Base-by-base conservation (phyloP, 2,113 vertebrate genomes). In the Xenus cinereus region DNA sequence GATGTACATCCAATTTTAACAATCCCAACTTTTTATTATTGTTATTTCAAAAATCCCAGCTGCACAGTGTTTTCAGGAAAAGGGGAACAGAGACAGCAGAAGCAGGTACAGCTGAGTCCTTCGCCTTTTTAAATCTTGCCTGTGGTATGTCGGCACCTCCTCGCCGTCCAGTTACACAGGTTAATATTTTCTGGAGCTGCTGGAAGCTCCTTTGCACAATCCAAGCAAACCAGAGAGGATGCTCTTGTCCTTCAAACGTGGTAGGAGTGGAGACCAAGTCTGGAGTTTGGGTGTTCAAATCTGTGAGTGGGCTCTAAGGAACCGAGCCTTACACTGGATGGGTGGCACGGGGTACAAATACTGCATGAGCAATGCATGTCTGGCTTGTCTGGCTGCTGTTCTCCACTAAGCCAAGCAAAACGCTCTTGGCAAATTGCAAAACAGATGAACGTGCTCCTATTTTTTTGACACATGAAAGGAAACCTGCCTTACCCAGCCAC, bases 1-100 rank as follows among this genome's bases (percentile, higher is more conserved):
- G 59, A 90, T 90, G 63, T 68, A 13, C 39, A 53, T 92, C 82
- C 93, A 95, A 68, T 84, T 92, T 81, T 67, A 95, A 71, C 37
- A 78, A 90, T 92, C 68, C 79, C 30, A 78, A 18, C 4, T 64
- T 85, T 89, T 95, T 90, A 86, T 81, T 94, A 75, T 67, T 90
- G 37, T 64, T 95, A 78, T 89, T 93, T 93, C 48, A 73, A 96
- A 89, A 92, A 39, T 78, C 60, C 56, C 88, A 96, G 83, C 85
- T 92, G 79, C 67, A 27, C 14, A 30, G 32, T 54, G 27, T 63
- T 89, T 84, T 94, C 50, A 72, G 74, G 48, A 72, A 84, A 79
- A 87, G 33, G 14, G 23, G 62, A 93, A 53, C 26, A 66, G 78
- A 75, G 57, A 30, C 0, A 0, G 37, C 59, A 93, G 77, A 60